These are phyloP conservation scores for Andrena marginata DNA, from an alignment of 2,888 invertebrate genomes.

Conservation along the genomic window DNA sequence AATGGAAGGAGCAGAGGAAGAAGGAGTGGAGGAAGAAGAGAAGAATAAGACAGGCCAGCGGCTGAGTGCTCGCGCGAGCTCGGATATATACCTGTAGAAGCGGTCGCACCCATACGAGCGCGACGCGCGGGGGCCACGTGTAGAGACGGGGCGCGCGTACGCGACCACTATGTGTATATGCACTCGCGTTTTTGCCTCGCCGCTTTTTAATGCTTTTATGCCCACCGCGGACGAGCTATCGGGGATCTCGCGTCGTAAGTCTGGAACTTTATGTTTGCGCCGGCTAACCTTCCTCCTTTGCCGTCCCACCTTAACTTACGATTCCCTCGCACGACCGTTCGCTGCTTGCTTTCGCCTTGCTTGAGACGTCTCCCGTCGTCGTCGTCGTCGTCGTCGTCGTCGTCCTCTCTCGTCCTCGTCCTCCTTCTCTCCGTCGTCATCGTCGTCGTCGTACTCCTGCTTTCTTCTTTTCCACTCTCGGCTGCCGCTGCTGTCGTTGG, in stretches of 20 bases:
- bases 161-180: conserved; percentile 65
- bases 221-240: conserved; percentile 84
- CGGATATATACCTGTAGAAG: conserved; percentile 52
- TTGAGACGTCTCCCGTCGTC: conserved; percentile 83
- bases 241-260: conserved; percentile 85
- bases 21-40: conserved; percentile 52
- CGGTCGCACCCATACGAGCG: conserved; percentile 36
- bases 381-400: conserved; percentile 69
- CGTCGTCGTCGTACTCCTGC: conserved; percentile 25
- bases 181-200: conserved; percentile 79
- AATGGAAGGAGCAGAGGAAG: conserved; percentile 51
- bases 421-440: conserved; percentile 32
- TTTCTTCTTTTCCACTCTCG: conserved; percentile 13
- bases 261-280: conserved; percentile 85
- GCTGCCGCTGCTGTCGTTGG: conserved; percentile 39
- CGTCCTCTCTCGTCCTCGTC: conserved; percentile 32
- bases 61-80: conserved; percentile 30
- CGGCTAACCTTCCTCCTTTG: conserved; percentile 84
- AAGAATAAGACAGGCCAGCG: conserved; percentile 66
- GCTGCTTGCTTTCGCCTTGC: conserved; percentile 75
- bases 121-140: conserved; percentile 8
- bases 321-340: conserved; percentile 81
- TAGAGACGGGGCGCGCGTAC: conserved; percentile 20
- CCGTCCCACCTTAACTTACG: conserved; percentile 84
- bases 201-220: conserved; percentile 84